These are phyloP conservation scores for Drosophila melanocephala DNA, from an alignment of 2,888 invertebrate species.

Conservation along the genomic window DNA sequence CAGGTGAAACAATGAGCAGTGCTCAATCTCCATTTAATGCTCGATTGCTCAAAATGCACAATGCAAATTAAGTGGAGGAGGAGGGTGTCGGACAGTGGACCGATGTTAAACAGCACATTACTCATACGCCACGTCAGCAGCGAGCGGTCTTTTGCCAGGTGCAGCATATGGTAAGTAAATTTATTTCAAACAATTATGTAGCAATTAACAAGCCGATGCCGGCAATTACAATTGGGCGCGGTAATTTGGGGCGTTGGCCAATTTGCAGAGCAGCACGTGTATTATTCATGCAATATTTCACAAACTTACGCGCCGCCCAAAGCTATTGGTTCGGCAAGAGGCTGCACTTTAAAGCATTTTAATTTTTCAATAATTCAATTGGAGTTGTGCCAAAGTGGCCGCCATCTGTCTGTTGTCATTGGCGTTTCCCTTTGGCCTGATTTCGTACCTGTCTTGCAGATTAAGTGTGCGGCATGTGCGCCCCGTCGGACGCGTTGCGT, in stretches of 20 bases:
- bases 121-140: conserved; percentile 75
- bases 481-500: conserved; percentile 56
- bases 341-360: conserved; percentile 54
- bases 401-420: not conserved
- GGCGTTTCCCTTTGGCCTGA: conserved; percentile 15
- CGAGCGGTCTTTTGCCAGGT: conserved; percentile 46
- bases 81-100: not conserved
- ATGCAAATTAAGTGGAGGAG: conserved; percentile 47
- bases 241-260: conserved; percentile 4
- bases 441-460: conserved; percentile 47
- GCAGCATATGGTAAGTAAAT: conserved; percentile 64
- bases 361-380: conserved; percentile 79
- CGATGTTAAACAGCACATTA: conserved; percentile 58
- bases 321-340: not conserved
- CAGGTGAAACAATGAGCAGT: conserved; percentile 36
- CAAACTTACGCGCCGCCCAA: conserved; percentile 25
- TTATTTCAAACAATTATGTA: conserved; percentile 79
- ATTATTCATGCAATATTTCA: conserved; percentile 73
- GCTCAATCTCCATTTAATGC: conserved; percentile 59
- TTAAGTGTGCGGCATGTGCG: conserved; percentile 58
- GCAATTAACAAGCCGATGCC: conserved; percentile 80
- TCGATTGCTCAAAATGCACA: conserved; percentile 55
- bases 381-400: conserved; percentile 21
- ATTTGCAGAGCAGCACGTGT: conserved; percentile 39
- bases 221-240: conserved; percentile 65